phyloP scores from a whole-genome alignment of 2,113 vertebrate species.

The Euleptes europaea region DNA sequence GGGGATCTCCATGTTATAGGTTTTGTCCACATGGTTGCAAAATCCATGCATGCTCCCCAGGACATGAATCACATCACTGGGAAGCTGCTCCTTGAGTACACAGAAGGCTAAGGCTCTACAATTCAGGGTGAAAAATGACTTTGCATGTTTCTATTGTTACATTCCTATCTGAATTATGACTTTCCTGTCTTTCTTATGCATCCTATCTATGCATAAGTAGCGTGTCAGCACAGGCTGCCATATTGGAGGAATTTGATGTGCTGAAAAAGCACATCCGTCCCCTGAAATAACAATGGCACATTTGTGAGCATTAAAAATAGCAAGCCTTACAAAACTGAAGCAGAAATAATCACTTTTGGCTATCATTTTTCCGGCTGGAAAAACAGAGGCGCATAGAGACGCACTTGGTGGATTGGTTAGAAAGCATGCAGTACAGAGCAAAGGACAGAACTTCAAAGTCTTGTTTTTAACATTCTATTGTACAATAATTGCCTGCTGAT shows the following conservation, averaged over 20 bases:
- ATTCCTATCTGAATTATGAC: not conserved
- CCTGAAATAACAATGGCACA: not conserved
- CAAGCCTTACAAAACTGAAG: not conserved
- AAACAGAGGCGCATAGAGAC: not conserved
- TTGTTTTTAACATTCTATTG: conserved; percentile 33
- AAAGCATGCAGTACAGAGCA: conserved; percentile 33
- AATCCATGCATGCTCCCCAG: not conserved
- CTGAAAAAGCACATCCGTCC: not conserved
- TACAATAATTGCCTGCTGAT: not conserved
- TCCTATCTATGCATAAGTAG: not conserved
- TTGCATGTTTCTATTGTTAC: not conserved
- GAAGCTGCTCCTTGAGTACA: not conserved
- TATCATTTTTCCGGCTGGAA: conserved; percentile 1
- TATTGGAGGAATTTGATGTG: not conserved
- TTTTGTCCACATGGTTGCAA: not conserved
- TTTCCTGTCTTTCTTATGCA: no score
- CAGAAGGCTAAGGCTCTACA: not conserved
- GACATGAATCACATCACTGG: not conserved
- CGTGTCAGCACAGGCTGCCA: not conserved
- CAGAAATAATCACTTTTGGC: not conserved
- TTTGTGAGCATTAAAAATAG: not conserved
- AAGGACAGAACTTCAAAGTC: conserved; percentile 53
- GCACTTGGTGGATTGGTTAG: not conserved
- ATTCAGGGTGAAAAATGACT: not conserved
- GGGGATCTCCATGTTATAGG: not conserved